A percentile compares a stretch with the other conserved stretches of the same genome.
These are phyloP conservation scores for Fratercula arctica DNA, from an alignment of 2,797 vertebrate genomes.

Conservation along the genomic window DNA sequence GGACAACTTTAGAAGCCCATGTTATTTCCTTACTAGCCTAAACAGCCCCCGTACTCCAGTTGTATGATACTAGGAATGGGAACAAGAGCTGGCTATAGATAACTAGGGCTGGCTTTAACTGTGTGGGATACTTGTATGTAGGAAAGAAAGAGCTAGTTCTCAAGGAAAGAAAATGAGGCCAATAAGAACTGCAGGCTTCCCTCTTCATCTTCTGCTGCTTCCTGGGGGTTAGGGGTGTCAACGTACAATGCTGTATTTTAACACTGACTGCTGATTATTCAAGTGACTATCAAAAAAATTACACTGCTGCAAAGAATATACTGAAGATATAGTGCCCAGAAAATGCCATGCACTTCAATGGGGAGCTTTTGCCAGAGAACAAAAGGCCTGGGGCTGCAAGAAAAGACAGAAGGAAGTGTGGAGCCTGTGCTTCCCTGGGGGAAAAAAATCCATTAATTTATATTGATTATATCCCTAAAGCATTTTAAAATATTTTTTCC, in stretches of 20 bases:
- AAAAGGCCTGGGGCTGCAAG: slow-evolving; percentile 34
- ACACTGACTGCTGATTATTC: slow-evolving; percentile 61
- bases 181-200: slow-evolving; percentile 37
- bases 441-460: neutral
- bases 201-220: slow-evolving; percentile 50
- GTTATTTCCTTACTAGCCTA: slow-evolving; percentile 27
- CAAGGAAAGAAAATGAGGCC: slow-evolving; percentile 50
- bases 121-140: slow-evolving; percentile 57
- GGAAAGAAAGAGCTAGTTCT: slow-evolving; percentile 66
- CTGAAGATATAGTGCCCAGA: slow-evolving; percentile 63
- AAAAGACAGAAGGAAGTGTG: slow-evolving; percentile 42
- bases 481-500: neutral
- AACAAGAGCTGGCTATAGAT: slow-evolving; percentile 37
- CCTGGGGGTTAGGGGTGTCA: slow-evolving; percentile 39
- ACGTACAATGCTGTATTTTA: slow-evolving; percentile 50
- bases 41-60: neutral
- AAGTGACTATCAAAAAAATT: slow-evolving; percentile 65
- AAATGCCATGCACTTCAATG: slow-evolving; percentile 61
- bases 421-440: neutral
- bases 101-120: slow-evolving; percentile 6
- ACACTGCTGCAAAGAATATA: slow-evolving; percentile 54
- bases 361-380: slow-evolving; percentile 41
- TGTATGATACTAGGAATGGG: neutral
- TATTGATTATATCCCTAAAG: slow-evolving; percentile 26
- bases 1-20: neutral